These are phyloP conservation scores for Orthosia gothica DNA, from an alignment of 2,888 invertebrate species.

Conservation along the genomic window DNA sequence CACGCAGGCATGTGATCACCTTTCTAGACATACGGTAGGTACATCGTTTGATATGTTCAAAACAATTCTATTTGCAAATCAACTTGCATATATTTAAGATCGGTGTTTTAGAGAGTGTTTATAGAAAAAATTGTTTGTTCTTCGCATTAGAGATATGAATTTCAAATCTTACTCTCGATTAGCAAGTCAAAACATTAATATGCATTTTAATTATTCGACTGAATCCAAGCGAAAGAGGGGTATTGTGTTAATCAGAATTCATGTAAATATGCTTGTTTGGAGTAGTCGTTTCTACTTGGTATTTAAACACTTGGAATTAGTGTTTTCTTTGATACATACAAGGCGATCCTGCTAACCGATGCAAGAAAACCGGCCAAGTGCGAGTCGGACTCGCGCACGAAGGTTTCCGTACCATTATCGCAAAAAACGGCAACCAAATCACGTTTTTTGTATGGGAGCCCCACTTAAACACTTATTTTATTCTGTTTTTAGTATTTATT, in stretches of 20 bases:
- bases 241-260: conserved; percentile 53
- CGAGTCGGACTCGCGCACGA: too few species aligned
- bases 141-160: conserved; percentile 48
- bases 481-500: too few species aligned
- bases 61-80: conserved; percentile 55
- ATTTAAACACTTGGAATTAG: conserved; percentile 14
- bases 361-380: not conserved
- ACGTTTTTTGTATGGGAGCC: too few species aligned
- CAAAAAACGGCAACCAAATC: too few species aligned
- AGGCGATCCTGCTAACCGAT: conserved; percentile 1
- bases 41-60: conserved; percentile 53
- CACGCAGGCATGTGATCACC: conserved; percentile 72
- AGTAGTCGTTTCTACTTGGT: conserved; percentile 24
- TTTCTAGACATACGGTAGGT: conserved; percentile 66
- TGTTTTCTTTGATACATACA: conserved; percentile 4
- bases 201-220: conserved; percentile 44
- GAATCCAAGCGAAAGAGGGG: conserved; percentile 39
- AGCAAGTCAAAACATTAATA: conserved; percentile 44
- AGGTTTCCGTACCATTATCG: too few species aligned
- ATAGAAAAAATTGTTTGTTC: conserved; percentile 19
- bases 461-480: too few species aligned
- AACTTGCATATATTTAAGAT: conserved; percentile 48
- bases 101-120: conserved; percentile 10
- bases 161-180: conserved; percentile 46
- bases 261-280: conserved; percentile 39